phyloP scores from a whole-genome alignment of 2,797 vertebrate species.

The Helicolenus hilgendorfi region DNA sequence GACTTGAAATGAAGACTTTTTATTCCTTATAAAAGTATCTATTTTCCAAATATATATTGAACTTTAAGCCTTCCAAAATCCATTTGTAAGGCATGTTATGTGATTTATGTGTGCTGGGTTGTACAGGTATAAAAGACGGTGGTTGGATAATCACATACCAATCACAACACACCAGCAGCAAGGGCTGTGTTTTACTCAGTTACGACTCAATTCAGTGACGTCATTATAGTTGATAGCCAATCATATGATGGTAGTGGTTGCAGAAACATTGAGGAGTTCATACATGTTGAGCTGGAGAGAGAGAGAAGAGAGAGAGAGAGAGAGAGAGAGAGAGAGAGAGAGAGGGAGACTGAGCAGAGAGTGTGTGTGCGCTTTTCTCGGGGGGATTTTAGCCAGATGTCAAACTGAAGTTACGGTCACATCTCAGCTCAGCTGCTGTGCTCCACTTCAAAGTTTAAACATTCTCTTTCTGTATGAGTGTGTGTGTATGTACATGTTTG shows the following conservation, averaged over 20 bases:
- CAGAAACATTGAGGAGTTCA: neutral
- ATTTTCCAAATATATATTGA: neutral
- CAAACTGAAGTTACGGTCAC: constrained; percentile 77
- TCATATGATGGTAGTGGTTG: neutral
- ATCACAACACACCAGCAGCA: constrained; percentile 3
- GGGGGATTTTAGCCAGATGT: constrained; percentile 68
- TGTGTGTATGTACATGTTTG: constrained; percentile 6
- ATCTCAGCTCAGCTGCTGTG: constrained; percentile 69
- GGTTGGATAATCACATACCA: neutral
- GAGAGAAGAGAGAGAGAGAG: neutral
- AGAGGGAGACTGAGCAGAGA: neutral
- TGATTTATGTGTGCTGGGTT: neutral
- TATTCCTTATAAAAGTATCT: neutral
- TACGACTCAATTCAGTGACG: constrained; percentile 21
- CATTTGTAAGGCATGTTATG: neutral
- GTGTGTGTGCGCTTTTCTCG: constrained; percentile 18
- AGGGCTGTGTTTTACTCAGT: neutral
- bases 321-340: neutral
- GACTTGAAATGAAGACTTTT: neutral
- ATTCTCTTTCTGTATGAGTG: constrained; percentile 2
- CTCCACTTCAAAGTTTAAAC: constrained; percentile 71
- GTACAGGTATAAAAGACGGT: neutral
- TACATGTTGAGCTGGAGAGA: neutral
- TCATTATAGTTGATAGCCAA: constrained; percentile 22
- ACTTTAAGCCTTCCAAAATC: neutral